Evolutionary conservation across 2,888 invertebrate species (phyloP).

Genomic region (Oligia fasciuncula): DNA sequence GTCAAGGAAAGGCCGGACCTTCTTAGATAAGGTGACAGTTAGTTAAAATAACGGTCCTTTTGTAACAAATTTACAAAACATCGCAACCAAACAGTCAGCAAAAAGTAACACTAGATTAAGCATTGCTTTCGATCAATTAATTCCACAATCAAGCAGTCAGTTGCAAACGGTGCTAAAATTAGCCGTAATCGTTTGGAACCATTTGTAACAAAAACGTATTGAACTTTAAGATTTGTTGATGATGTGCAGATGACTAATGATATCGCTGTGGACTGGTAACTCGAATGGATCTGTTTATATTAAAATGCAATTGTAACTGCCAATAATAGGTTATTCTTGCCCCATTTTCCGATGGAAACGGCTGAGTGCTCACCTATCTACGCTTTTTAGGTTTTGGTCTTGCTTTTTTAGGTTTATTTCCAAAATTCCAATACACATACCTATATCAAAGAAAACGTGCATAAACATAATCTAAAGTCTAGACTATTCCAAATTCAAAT

Average conservation of each 20-base stretch:
- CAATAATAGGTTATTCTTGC: background rate
- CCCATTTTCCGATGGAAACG: background rate
- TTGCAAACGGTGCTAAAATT: constrained; percentile 27
- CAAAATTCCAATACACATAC: background rate
- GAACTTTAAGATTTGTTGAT: background rate
- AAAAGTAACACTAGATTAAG: constrained; percentile 47
- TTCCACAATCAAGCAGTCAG: constrained; percentile 40
- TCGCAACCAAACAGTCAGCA: background rate
- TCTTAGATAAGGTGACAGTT: background rate
- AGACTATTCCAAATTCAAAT: background rate
- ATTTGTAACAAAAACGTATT: constrained; percentile 30
- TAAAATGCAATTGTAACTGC: background rate
- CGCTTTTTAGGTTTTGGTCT: background rate
- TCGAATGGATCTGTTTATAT: background rate
- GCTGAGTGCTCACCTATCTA: background rate
- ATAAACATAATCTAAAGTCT: background rate
- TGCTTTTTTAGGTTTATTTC: background rate
- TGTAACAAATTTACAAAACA: background rate
- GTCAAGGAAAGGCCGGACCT: background rate
- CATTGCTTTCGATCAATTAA: constrained; percentile 55
- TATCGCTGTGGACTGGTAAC: background rate
- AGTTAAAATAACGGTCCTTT: background rate
- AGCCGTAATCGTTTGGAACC: constrained; percentile 19
- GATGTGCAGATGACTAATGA: background rate
- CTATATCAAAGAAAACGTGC: background rate